Conservation (phyloP, 2,888 invertebrate species). For the Baccha elongata region DNA sequence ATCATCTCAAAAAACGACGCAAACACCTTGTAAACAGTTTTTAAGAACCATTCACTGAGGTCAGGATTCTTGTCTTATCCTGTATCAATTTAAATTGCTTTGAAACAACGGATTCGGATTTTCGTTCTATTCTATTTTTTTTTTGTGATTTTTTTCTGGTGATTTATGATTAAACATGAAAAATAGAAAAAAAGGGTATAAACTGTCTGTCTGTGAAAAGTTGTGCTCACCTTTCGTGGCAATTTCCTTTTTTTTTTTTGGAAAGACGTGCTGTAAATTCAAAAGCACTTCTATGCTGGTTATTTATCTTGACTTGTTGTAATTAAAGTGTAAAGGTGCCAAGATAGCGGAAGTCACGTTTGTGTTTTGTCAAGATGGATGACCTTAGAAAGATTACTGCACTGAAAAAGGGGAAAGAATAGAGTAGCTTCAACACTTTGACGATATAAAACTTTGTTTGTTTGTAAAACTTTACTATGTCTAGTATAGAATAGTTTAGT, state of each 20-base stretch:
- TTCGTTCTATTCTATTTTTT: background rate
- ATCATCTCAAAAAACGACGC: background rate
- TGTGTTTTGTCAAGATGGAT: slow-evolving; percentile 11
- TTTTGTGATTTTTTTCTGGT: slow-evolving; percentile 4
- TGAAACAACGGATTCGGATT: slow-evolving; percentile 25
- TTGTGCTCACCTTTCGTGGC: background rate
- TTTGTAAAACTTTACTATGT: background rate
- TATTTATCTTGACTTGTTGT: slow-evolving; percentile 54
- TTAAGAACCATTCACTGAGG: background rate
- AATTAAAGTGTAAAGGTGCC: slow-evolving; percentile 50
- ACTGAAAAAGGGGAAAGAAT: background rate
- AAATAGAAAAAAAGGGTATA: background rate
- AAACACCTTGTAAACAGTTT: background rate
- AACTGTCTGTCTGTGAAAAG: slow-evolving; percentile 1
- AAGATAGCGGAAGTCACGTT: slow-evolving; percentile 51
- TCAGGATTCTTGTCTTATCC: slow-evolving; percentile 36
- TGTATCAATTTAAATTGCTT: slow-evolving; percentile 38
- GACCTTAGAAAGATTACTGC: background rate
- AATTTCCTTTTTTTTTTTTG: background rate
- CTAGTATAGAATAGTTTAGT: background rate
- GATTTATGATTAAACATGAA: slow-evolving; percentile 23
- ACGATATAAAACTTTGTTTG: background rate
- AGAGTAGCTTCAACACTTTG: slow-evolving; percentile 1
- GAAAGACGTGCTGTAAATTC: slow-evolving; percentile 17
- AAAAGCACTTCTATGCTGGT: slow-evolving; percentile 17